A percentile compares a stretch with the other conserved stretches of the same genome.
Conservation (phyloP, 2,113 vertebrate species). For the Grammomys dolichurus region DNA sequence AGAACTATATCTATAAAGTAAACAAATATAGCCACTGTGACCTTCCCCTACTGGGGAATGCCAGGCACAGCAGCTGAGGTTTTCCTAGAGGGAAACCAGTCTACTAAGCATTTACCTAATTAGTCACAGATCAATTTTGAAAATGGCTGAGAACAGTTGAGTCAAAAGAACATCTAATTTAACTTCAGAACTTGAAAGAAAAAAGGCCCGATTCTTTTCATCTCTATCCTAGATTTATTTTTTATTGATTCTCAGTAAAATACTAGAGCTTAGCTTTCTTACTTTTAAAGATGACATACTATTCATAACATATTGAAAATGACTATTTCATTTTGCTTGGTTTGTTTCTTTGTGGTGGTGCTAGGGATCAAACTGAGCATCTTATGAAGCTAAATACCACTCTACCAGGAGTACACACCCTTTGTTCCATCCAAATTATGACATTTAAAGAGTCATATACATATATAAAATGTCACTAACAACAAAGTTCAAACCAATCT, state of each 20-base stretch:
- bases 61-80: neutral
- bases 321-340: neutral
- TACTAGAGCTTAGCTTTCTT: slow-evolving; percentile 51
- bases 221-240: neutral
- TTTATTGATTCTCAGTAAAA: neutral
- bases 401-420: too few relatives aligned
- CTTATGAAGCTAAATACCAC: neutral
- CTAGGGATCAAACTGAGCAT: neutral
- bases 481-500: slow-evolving; percentile 61
- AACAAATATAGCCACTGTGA: neutral
- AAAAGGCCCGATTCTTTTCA: neutral
- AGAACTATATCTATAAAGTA: neutral
- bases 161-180: slow-evolving; percentile 93
- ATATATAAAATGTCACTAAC: slow-evolving; percentile 7
- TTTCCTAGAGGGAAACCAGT: neutral
- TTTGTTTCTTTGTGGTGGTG: neutral
- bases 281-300: slow-evolving; percentile 12
- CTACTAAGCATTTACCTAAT: neutral
- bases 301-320: neutral
- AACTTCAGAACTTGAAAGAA: slow-evolving; percentile 28
- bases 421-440: neutral
- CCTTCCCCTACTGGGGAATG: neutral
- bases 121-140: slow-evolving; percentile 54
- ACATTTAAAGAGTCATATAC: neutral
- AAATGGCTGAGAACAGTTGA: slow-evolving; percentile 75